Evolutionary conservation across 2,888 invertebrate genomes (phyloP), one percentile per base, ranked within the genome.

Genomic region (Noctua pronuba): DNA sequence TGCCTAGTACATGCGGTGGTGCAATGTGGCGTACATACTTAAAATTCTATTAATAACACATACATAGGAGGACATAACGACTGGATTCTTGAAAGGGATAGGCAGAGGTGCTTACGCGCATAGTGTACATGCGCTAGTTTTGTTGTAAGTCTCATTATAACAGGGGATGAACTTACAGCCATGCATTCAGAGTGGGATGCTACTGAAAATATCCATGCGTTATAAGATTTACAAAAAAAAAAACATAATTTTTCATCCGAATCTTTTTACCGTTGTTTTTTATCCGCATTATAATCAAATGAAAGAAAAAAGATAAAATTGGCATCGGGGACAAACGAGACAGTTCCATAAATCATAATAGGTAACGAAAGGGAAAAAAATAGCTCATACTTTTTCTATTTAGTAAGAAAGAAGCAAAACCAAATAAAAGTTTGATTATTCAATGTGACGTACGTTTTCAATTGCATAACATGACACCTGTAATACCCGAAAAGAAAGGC

Each of bases 41-140:
- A 87, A 87, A 84, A 87, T 81, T 77, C 82, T 87, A 88, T 80
- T 87, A 86, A 84, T 86, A 84, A 86, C 73, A 64, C 52, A 44
- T 77, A 71, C 38, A 55, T 64, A 83, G 31, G 52, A 83, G 31
- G 52, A 52, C 28, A 64, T 83, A 6, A 70, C 38, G 66, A n/a
- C 21, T 38, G 8, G 16, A 31, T 55, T 18, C 7, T 7, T 4
- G 35, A 24, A 58, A 1, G 38, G 31, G 7, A 46, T 81, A 41
- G 11, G 2, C 16, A 70, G 52, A 41, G 1, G 11, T 31, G 60
- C 5, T 16, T 16, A 28, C 58, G 28, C 0, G 28, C 11, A 38
- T 3, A 11, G 35, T 13, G 11, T 28, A 16, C 16, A 35, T 38
- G n/a, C 2, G 13, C 8, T 18, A 35, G 10, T 8, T 55, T 31